phyloP scores from a whole-genome alignment of 2,888 invertebrate species.

The Anorthoa munda region DNA sequence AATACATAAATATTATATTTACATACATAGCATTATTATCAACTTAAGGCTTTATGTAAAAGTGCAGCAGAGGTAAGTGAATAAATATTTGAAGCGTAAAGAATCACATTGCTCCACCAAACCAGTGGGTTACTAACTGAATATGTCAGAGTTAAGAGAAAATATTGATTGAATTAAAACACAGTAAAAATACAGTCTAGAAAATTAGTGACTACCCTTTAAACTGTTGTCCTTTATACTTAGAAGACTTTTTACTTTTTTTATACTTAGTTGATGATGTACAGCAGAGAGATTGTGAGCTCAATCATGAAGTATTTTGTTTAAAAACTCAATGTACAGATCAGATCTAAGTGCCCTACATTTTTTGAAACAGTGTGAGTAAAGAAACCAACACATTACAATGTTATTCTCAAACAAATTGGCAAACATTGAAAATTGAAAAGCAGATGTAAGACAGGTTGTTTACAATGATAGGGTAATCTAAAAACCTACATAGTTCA shows the following conservation, averaged over 20 bases:
- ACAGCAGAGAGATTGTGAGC: too few species aligned
- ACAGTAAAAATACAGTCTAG: not conserved
- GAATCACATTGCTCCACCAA: not conserved
- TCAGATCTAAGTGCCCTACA: too few species aligned
- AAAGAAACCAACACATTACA: not conserved
- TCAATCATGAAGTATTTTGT: too few species aligned
- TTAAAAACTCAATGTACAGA: too few species aligned
- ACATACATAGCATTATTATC: not conserved
- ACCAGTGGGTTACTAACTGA: not conserved
- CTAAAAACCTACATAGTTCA: conserved; percentile 6
- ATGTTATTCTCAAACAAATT: conserved; percentile 19
- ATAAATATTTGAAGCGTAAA: not conserved
- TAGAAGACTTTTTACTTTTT: not conserved
- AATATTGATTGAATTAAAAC: not conserved
- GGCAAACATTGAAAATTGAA: conserved; percentile 11
- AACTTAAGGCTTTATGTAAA: not conserved
- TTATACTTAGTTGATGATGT: too few species aligned
- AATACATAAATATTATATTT: conserved; percentile 42
- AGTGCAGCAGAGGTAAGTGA: not conserved
- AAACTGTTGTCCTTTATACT: not conserved
- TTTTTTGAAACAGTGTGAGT: not conserved
- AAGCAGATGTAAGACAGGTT: conserved; percentile 7
- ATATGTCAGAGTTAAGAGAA: not conserved
- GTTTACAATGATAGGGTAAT: conserved; percentile 24
- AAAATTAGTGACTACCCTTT: not conserved